These are phyloP conservation scores for Catocala nupta DNA, from an alignment of 2,888 invertebrate genomes.

Conservation along the genomic window DNA sequence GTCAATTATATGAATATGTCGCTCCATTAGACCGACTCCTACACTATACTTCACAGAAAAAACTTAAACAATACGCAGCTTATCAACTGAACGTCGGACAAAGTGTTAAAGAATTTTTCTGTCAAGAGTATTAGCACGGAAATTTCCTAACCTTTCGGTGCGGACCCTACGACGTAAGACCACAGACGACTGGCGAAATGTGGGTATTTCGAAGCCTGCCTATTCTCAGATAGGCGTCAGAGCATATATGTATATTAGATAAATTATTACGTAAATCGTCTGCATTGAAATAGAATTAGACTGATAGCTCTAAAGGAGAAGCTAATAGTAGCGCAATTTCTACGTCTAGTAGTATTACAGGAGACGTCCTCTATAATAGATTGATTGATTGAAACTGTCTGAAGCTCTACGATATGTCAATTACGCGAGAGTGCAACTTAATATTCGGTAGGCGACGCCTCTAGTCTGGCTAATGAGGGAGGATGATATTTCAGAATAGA, in stretches of 20 bases:
- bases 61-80: no score
- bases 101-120: no score
- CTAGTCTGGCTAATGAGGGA: constrained; percentile 19
- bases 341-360: constrained; percentile 3
- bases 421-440: constrained; percentile 19
- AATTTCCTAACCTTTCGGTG: no score
- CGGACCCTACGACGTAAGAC: no score
- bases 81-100: no score
- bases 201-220: no score
- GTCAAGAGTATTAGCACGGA: no score
- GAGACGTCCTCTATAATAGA: constrained; percentile 13
- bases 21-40: no score
- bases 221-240: no score
- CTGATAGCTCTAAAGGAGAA: constrained; percentile 1
- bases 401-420: constrained; percentile 17
- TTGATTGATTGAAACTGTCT: constrained; percentile 21
- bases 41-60: no score
- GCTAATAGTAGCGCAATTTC: constrained; percentile 1
- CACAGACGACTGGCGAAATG: no score
- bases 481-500: constrained; percentile 31
- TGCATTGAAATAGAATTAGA: constrained; percentile 1
- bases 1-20: no score
- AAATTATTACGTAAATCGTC: neutral
- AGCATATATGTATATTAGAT: neutral
- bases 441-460: constrained; percentile 7